Percentiles rank a stretch among this genome's conserved stretches.
Conservation (phyloP, 2,888 invertebrate species). For the Theristus sp. region DNA sequence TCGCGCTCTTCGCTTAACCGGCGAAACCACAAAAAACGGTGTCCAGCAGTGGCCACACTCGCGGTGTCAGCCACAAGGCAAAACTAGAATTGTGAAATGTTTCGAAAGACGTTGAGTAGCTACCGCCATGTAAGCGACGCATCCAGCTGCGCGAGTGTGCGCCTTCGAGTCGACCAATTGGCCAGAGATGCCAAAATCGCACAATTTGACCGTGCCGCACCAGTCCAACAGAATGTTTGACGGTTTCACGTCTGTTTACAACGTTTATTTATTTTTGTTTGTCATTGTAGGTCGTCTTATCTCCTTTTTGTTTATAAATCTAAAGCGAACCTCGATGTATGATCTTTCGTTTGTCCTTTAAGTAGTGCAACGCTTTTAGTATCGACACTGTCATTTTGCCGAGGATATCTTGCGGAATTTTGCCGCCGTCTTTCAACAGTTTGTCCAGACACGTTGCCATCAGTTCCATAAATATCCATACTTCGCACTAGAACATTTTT, state of each 20-base stretch:
- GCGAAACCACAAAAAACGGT: no score
- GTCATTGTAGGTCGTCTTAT: not conserved
- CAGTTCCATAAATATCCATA: slow-evolving; percentile 99
- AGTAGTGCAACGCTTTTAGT: slow-evolving; percentile 82
- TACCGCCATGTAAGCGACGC: slow-evolving; percentile 98
- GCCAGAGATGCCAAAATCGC: slow-evolving; percentile 98
- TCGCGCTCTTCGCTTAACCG: no score
- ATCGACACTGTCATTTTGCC: slow-evolving; percentile 96
- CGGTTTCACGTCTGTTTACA: slow-evolving; percentile 58
- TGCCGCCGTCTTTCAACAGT: slow-evolving; percentile 60
- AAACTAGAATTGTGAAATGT: no score
- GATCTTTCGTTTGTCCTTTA: slow-evolving; percentile 87
- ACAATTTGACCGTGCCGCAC: slow-evolving; percentile 82
- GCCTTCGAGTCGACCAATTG: slow-evolving; percentile 87
- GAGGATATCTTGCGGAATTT: slow-evolving; percentile 78
- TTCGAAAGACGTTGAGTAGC: slow-evolving; percentile 29
- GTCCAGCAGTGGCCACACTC: no score
- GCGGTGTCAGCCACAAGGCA: no score
- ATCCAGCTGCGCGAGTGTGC: slow-evolving; percentile 84
- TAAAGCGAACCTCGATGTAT: slow-evolving; percentile 55
- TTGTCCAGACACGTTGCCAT: slow-evolving; percentile 99
- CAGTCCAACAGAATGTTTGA: slow-evolving; percentile 92
- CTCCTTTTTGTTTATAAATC: not conserved
- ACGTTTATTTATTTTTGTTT: not conserved
- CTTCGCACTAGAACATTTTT: slow-evolving; percentile 49